These are phyloP conservation scores for Drosophila sulfurigaster DNA, from an alignment of 1,140 invertebrate species.

Conservation along the genomic window DNA sequence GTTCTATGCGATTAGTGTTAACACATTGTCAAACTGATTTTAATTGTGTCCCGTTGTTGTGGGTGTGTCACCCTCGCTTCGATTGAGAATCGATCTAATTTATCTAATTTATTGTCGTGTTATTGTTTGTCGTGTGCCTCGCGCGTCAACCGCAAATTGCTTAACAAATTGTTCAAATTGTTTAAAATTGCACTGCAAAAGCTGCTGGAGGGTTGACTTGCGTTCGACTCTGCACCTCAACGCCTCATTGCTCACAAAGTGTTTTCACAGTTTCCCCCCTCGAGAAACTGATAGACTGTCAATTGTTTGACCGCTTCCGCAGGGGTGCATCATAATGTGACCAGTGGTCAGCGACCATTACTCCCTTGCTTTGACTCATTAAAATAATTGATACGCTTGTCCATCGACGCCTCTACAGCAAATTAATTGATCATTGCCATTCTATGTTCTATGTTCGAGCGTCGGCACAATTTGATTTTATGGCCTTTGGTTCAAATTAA, in stretches of 20 bases:
- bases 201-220: slow-evolving; percentile 28
- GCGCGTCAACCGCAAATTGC: slow-evolving; percentile 71
- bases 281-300: slow-evolving; percentile 40
- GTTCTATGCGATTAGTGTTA: slow-evolving; percentile 52
- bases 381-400: slow-evolving; percentile 83
- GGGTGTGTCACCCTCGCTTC: slow-evolving; percentile 28
- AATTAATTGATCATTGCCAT: slow-evolving; percentile 69
- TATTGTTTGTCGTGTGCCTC: slow-evolving; percentile 65
- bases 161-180: slow-evolving; percentile 77
- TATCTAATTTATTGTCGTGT: slow-evolving; percentile 49
- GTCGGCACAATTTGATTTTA: slow-evolving; percentile 69
- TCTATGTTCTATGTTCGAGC: slow-evolving; percentile 1
- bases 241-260: slow-evolving; percentile 64
- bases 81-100: slow-evolving; percentile 47
- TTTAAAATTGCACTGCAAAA: slow-evolving; percentile 71
- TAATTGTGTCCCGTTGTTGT: slow-evolving; percentile 32
- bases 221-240: slow-evolving; percentile 47
- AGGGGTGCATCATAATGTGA: slow-evolving; percentile 73
- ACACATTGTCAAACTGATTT: slow-evolving; percentile 45
- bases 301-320: slow-evolving; percentile 46
- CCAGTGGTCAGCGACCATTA: slow-evolving; percentile 50
- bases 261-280: slow-evolving; percentile 3
- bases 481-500: slow-evolving; percentile 63
- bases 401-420: slow-evolving; percentile 64
- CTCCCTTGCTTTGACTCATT: slow-evolving; percentile 44